Evolutionary conservation across 2,797 vertebrate genomes (phyloP).

Genomic region (Caiman crocodilus): DNA sequence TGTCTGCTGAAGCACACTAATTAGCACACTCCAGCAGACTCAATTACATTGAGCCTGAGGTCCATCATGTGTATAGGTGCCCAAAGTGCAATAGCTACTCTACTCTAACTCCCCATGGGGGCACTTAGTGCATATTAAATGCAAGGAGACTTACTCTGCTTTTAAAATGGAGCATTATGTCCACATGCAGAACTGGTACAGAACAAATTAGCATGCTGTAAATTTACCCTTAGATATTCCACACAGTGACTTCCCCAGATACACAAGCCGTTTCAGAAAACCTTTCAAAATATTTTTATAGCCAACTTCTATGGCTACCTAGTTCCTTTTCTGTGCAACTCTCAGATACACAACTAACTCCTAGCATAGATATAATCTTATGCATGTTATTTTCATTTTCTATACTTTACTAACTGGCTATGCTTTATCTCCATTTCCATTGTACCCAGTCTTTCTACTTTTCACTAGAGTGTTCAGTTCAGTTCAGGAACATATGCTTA

Average conservation of each 20-base stretch:
- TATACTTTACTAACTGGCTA: background rate
- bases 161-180: too few relatives aligned
- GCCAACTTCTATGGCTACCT: background rate
- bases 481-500: background rate
- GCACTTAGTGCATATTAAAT: too few relatives aligned
- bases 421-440: background rate
- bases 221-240: too few relatives aligned
- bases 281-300: background rate
- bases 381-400: background rate
- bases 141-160: too few relatives aligned
- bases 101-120: too few relatives aligned
- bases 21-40: background rate
- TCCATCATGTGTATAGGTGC: too few relatives aligned
- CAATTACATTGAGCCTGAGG: too few relatives aligned
- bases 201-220: too few relatives aligned
- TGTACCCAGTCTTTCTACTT: background rate
- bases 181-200: too few relatives aligned
- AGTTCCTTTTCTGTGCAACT: background rate
- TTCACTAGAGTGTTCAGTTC: fast-evolving
- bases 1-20: too few relatives aligned
- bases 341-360: background rate
- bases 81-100: too few relatives aligned
- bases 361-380: background rate
- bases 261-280: background rate
- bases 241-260: too few relatives aligned